Base-by-base conservation (phyloP, 2,888 invertebrate genomes). In the Cepaea hortensis region DNA sequence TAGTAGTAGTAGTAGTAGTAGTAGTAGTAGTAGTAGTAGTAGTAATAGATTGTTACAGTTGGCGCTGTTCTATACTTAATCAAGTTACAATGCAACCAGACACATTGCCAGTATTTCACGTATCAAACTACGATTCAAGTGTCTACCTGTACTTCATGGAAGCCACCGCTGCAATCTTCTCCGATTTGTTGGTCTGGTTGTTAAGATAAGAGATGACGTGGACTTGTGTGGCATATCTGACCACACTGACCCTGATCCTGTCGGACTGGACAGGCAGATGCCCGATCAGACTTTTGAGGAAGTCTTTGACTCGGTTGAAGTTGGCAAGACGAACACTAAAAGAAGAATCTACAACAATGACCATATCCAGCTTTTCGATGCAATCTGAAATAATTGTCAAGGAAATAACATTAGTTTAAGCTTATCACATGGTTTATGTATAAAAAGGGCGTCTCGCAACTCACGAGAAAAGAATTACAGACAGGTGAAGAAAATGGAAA, bases 281-380 rank as follows among this genome's bases (percentile, higher is more conserved):
- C 0, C 13, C 73, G 0, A 73, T 18, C 6, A 83, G 55, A 23
- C 35, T 65, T 46, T 55, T 6, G 23, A 83, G 9, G 61, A 83
- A 83, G 5, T 20, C 55, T 35, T 7, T 72, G 11, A 35, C 48
- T 20, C 23, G 55, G 23, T 61, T 35, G 35, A 83, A 83, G 75
- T 83, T 83, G 23, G n/a, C n/a, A 50, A 18, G 0, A 2, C 83
- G 73, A 50, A 83, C 83, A 50, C 83, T 83, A 5, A 35, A 20
- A 15, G 83, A 83, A 9, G 83, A 61, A 46, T 83, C 83, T 73
- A 83, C 48, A 50, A 73, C 55, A 23, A 83, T 46, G 35, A 83
- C 83, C 55, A 83, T 55, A 55, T 83, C 83, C n/a, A 83, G 61
- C 61, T n/a, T 70, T 3, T 73, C 73, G 23, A 18, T 61, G 23